These are phyloP conservation scores for Melikaiella ostensackeni DNA, from an alignment of 2,888 invertebrate genomes.

Conservation along the genomic window DNA sequence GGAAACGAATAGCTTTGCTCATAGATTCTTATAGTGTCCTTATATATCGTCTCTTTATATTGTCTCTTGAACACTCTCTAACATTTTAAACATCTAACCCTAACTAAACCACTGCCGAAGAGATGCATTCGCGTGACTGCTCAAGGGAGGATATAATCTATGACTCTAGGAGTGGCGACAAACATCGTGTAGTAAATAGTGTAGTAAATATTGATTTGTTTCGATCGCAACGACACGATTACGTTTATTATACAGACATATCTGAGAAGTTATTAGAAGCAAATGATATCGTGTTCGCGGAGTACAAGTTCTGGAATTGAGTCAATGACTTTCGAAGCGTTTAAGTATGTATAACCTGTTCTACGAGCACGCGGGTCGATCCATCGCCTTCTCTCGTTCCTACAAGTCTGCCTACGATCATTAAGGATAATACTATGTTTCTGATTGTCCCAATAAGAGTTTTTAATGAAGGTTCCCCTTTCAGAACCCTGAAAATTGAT, in stretches of 20 bases:
- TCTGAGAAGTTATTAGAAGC: constrained; percentile 61
- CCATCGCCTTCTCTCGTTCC: constrained; percentile 60
- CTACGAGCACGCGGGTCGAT: constrained; percentile 54
- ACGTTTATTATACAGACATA: constrained; percentile 49
- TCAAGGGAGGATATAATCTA: constrained; percentile 40
- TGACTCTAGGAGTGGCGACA: constrained; percentile 1
- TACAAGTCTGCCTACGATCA: constrained; percentile 59
- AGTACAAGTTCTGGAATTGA: constrained; percentile 61
- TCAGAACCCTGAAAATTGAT: not conserved
- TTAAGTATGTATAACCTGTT: constrained; percentile 64
- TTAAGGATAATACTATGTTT: constrained; percentile 31
- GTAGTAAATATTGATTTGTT: constrained; percentile 47
- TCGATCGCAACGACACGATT: constrained; percentile 50
- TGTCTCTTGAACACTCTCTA: not conserved
- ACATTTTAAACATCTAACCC: not conserved
- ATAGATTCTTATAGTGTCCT: not conserved
- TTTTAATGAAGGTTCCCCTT: not conserved
- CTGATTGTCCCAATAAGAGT: not conserved
- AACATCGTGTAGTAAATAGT: constrained; percentile 46
- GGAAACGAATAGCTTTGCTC: not conserved
- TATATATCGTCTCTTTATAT: not conserved
- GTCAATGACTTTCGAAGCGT: constrained; percentile 69
- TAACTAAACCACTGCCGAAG: not conserved
- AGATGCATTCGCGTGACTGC: constrained; percentile 35
- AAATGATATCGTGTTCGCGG: constrained; percentile 59